Base-by-base conservation (phyloP, 30 jellyfish, hydroid and myxozoan species). In the Cassiopea xamachana region DNA sequence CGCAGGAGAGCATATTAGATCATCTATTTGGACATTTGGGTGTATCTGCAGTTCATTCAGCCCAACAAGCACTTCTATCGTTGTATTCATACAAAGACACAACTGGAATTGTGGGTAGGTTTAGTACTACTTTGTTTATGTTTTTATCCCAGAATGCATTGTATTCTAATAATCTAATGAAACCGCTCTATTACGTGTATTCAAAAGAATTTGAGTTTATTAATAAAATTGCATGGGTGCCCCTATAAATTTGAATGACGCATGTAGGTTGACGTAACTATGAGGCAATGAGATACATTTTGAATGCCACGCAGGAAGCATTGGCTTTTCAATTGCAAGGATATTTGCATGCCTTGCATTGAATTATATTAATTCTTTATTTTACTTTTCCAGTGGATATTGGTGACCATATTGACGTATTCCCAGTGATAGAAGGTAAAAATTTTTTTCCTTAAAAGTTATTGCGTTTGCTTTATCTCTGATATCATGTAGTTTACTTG, bases 371-470 rank as follows among this genome's bases (percentile, higher is more conserved):
- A n/a, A n/a, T n/a, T n/a, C n/a, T n/a, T n/a, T n/a, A n/a, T n/a
- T n/a, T n/a, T n/a, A n/a, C n/a, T n/a, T n/a, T 89, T 79, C 71
- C 73, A 95, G 99, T 95, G 76, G 99, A 95, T 73, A 85, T 95
- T 87, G 99, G 99, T 2, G 99, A 95, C 73, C 99, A 95, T 68
- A 79, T 95, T 73, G 99, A 95, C 64, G 97, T 95, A 55, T 51
- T 95, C 45, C 99, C 99, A 59, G 96, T 95, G 7, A 61, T 95
- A 70, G 99, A 95, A 91, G 99, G 99, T 95, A 72, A 50, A 67
- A 61, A 2, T 39, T 67, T 58, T 58, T n/a, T n/a, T n/a, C n/a
- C n/a, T n/a, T 8, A 5, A 16, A 18, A 0, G 15, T 14, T 60
- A 18, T 60, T 50, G 1, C 16, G 39, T 81, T 4, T 12, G 62